Conservation (phyloP, 2,888 invertebrate species). For the Icerya purchasi region DNA sequence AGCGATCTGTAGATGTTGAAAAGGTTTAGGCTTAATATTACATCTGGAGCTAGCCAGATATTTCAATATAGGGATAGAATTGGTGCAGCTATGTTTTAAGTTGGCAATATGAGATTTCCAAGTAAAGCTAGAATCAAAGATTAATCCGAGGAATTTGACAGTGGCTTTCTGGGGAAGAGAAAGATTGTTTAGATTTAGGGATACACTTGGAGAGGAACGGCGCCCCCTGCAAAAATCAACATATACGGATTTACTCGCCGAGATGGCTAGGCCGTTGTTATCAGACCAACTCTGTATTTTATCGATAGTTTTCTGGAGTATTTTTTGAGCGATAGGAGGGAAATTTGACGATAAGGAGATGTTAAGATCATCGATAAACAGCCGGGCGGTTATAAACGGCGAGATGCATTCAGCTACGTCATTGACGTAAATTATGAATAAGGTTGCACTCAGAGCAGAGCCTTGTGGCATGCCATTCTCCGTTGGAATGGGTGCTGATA, state of each 20-base stretch:
- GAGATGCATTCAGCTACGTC: no score
- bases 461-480: no score
- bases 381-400: background rate
- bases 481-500: background rate
- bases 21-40: background rate
- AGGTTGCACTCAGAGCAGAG: background rate
- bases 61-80: background rate
- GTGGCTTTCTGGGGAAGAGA: background rate
- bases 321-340: background rate
- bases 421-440: background rate
- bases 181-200: background rate
- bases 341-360: no score
- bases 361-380: background rate
- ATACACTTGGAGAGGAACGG: background rate
- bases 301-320: background rate
- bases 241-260: background rate
- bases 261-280: background rate
- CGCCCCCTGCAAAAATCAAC: background rate
- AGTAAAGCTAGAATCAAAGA: background rate
- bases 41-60: background rate
- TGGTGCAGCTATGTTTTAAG: background rate
- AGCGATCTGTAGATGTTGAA: background rate
- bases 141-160: background rate
- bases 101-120: background rate
- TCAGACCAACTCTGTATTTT: background rate